Base-by-base conservation (phyloP, 2,797 vertebrate genomes). In the Heteromormyrus szaboi region DNA sequence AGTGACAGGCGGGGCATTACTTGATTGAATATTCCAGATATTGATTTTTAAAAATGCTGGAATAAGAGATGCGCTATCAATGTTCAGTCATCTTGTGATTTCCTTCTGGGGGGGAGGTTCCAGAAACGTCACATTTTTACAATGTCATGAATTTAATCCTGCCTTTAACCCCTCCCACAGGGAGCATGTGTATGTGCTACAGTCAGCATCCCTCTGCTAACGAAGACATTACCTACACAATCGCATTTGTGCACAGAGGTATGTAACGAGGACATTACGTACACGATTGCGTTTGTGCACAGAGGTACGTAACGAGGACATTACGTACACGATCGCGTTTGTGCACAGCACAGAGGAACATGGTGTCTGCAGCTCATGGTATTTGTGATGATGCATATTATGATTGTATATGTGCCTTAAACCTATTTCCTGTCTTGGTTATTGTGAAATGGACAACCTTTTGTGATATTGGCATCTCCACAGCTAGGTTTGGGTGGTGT, bases 171-270 rank as follows among this genome's bases (percentile, higher is more conserved):
- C 83, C 37, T 89, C 76, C 90, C 94, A 89, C 91, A 99, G 98
- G 98, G 91, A 97, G 97, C 90, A 94, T 99, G 92, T 99, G 97
- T 91, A 92, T 98, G 33, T 99, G 98, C 95, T 97, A 95, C 91
- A 97, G 95, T 91, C 95, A 94, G 0, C 93, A 94, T 53, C 90
- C 93, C 29, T 90, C 90, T 88, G 93, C 91, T 91, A 90, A 90
- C 88, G 93, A 95, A 68, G 96, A 97, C 88, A 88, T 97, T 87
- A 93, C 91, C 0, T 99, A 99, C 94, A 96, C 96, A 0, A 90
- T 99, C 12, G 93, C 96, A 90, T 96, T 98, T 90, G 94, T 99
- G 88, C 98, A 99, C 94, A 97, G 96, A 97, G 98, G 98, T 97
- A 95, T 56, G 84, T 91, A 90, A 90, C 89, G 92, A 95, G 72